Conservation (phyloP, 2,888 invertebrate species). For the Seladonia tumulorum region DNA sequence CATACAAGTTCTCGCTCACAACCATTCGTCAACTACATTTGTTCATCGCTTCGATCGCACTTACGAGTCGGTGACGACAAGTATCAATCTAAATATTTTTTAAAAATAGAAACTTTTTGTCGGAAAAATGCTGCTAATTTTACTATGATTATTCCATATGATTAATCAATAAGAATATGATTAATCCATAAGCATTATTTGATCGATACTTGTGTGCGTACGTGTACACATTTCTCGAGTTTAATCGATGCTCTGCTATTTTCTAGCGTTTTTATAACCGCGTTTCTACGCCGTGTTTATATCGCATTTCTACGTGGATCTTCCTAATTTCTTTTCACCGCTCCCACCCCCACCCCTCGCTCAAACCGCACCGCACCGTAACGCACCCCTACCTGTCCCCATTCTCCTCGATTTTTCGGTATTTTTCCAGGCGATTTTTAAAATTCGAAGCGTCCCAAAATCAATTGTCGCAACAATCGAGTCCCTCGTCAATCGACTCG, state of each 20-base stretch:
- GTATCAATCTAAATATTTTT: constrained; percentile 4
- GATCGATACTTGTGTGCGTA: not conserved
- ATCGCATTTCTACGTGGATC: not conserved
- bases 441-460: constrained; percentile 51
- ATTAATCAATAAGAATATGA: no score
- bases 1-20: not conserved
- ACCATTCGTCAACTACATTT: not conserved
- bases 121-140: not conserved
- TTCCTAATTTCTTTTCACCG: not conserved
- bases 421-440: not conserved
- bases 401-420: not conserved
- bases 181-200: not conserved
- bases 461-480: constrained; percentile 24
- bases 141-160: no score
- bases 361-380: not conserved
- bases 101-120: not conserved
- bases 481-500: no score
- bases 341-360: not conserved
- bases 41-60: constrained; percentile 3
- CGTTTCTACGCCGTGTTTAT: not conserved
- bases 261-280: no score
- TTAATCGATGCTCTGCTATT: not conserved
- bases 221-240: not conserved
- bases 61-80: not conserved
- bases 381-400: not conserved